Conservation (phyloP, 1,140 invertebrate species). For the Conopomorpha cramerella region DNA sequence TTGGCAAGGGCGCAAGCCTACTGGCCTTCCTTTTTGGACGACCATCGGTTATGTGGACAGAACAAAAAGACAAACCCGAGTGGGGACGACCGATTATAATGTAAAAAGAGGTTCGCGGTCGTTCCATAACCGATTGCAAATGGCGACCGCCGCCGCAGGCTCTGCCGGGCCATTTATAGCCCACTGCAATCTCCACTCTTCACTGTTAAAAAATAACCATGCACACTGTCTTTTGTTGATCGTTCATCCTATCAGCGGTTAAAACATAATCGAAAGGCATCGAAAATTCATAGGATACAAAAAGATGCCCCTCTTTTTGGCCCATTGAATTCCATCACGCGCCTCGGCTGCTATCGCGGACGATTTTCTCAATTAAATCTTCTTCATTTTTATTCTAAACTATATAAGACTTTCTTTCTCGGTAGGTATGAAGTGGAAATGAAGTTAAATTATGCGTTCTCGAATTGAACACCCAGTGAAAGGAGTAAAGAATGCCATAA, state of each 20-base stretch:
- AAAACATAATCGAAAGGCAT: no score
- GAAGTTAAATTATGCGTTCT: no score
- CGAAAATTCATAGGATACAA: slow-evolving; percentile 36
- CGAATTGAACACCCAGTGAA: slow-evolving; percentile 7
- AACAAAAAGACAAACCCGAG: slow-evolving; percentile 30
- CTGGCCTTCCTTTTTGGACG: slow-evolving; percentile 27
- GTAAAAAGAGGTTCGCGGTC: slow-evolving; percentile 49
- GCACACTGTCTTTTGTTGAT: slow-evolving; percentile 35
- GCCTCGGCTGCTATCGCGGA: no score
- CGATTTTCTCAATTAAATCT: no score
- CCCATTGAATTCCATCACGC: slow-evolving; percentile 31
- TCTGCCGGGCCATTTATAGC: slow-evolving; percentile 42
- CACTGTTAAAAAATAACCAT: slow-evolving; percentile 45
- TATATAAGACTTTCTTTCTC: no score
- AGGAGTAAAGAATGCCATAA: slow-evolving; percentile 26
- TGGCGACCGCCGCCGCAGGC: slow-evolving; percentile 44
- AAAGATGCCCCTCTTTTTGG: slow-evolving; percentile 14
- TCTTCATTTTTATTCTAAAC: no score
- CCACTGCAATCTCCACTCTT: slow-evolving; percentile 47
- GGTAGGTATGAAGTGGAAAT: no score
- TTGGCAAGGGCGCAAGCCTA: no score
- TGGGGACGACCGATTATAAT: slow-evolving; percentile 49
- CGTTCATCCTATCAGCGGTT: slow-evolving; percentile 34
- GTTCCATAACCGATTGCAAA: slow-evolving; percentile 57
- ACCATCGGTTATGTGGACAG: slow-evolving; percentile 28